These are phyloP conservation scores for Alectoris magna DNA, from an alignment of 2,797 vertebrate genomes.

Conservation along the genomic window DNA sequence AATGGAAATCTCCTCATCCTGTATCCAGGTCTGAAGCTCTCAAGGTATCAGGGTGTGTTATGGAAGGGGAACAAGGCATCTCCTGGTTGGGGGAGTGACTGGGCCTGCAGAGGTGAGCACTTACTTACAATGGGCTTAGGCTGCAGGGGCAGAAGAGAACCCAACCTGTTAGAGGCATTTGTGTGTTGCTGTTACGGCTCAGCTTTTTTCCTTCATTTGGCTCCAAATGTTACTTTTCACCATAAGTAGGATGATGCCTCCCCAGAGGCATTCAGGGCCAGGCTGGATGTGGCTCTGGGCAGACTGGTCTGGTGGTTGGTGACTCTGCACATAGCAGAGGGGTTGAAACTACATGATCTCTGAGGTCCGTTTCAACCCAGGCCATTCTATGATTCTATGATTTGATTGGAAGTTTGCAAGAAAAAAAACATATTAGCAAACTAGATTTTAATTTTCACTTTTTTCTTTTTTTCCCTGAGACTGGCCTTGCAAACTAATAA, in stretches of 20 bases:
- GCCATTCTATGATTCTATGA: too few species aligned
- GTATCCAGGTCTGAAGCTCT: not conserved
- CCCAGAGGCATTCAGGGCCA: too few species aligned
- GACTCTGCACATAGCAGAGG: too few species aligned
- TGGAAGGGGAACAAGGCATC: not conserved
- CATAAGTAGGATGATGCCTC: not conserved
- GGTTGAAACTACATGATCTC: too few species aligned
- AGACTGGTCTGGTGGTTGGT: too few species aligned
- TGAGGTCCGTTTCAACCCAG: too few species aligned
- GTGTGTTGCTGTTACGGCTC: not conserved
- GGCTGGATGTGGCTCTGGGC: too few species aligned
- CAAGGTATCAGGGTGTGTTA: not conserved
- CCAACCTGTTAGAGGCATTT: not conserved
- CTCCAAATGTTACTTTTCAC: not conserved
- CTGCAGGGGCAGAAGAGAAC: not conserved
- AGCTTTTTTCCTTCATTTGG: not conserved
- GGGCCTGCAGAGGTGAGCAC: fast-evolving
- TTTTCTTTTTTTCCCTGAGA: not conserved
- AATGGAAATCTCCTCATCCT: not conserved
- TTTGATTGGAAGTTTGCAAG: not conserved
- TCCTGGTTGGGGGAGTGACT: not conserved
- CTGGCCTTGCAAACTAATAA: constrained; percentile 24
- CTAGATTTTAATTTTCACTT: not conserved
- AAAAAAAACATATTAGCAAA: not conserved
- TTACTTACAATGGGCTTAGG: not conserved